A percentile compares a stretch with the other conserved stretches of the same genome.
phyloP scores from a whole-genome alignment of 92 coral and sea anemone species.

The Phymanthus crucifer region DNA sequence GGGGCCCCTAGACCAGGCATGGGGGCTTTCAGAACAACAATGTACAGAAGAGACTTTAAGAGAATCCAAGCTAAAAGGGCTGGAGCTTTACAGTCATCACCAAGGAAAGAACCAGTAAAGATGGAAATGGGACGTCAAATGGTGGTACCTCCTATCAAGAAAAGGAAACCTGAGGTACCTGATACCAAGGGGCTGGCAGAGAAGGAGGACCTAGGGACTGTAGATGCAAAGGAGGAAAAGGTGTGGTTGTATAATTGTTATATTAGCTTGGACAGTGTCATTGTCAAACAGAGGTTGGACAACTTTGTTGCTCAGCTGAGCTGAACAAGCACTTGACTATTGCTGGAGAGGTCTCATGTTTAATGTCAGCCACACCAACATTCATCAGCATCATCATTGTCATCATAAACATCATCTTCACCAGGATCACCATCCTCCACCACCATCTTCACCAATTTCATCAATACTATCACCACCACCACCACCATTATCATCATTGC shows the following conservation, averaged over 20 bases:
- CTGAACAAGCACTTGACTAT: no score
- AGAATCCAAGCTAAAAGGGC: conserved; percentile 74
- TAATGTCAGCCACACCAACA: no score
- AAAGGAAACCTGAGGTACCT: conserved; percentile 1
- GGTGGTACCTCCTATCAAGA: conserved; percentile 33
- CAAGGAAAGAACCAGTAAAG: conserved; percentile 37
- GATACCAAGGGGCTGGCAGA: conserved; percentile 1
- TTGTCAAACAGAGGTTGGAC: no score
- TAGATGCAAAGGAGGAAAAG: not conserved
- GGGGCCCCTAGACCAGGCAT: conserved; percentile 53
- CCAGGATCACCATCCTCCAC: no score
- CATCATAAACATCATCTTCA: no score
- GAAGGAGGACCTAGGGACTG: not conserved
- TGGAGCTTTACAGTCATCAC: conserved; percentile 20
- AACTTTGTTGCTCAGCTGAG: no score
- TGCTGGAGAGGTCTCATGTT: no score
- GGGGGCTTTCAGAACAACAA: conserved; percentile 80
- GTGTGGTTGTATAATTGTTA: not conserved
- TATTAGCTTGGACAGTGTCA: not conserved
- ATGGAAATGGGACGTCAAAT: conserved; percentile 13
- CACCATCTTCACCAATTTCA: no score
- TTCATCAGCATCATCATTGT: no score
- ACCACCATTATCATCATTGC: no score
- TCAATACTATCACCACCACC: no score
- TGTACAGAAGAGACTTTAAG: conserved; percentile 80